These are phyloP conservation scores for Lasioglossum leucozonium DNA, from an alignment of 2,888 invertebrate species.

Conservation along the genomic window DNA sequence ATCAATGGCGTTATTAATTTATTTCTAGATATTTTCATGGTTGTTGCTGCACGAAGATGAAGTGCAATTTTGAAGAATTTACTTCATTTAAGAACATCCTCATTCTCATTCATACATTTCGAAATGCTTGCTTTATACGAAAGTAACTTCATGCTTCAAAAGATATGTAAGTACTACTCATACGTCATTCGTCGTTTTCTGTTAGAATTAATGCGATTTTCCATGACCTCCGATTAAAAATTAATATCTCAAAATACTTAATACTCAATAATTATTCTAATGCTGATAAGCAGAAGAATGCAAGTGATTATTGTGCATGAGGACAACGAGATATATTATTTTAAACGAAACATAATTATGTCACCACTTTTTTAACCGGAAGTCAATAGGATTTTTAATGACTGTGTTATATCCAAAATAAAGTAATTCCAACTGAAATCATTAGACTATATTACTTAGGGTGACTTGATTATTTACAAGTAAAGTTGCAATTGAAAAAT, in stretches of 20 bases:
- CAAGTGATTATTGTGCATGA: not conserved
- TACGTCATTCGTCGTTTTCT: not conserved
- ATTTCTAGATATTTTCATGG: not conserved
- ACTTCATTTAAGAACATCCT: not conserved
- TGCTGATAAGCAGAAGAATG: not conserved
- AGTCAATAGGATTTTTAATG: not conserved
- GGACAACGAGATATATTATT: too few species aligned
- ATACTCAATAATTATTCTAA: not conserved
- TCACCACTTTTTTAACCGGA: not conserved
- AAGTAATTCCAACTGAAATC: not conserved
- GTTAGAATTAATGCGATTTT: not conserved
- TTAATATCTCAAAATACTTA: not conserved
- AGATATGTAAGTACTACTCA: not conserved
- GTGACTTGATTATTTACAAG: not conserved
- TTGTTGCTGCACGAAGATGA: not conserved
- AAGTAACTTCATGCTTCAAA: not conserved
- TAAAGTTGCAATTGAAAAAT: not conserved
- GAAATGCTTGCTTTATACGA: not conserved
- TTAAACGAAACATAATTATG: not conserved
- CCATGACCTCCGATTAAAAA: not conserved
- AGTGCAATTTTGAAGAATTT: not conserved
- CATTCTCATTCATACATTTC: not conserved
- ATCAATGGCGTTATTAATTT: not conserved
- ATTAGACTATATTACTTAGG: not conserved
- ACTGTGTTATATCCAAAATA: not conserved